Base-by-base conservation (phyloP, 2,888 invertebrate genomes). In the Sinodicranocentrus sp. region DNA sequence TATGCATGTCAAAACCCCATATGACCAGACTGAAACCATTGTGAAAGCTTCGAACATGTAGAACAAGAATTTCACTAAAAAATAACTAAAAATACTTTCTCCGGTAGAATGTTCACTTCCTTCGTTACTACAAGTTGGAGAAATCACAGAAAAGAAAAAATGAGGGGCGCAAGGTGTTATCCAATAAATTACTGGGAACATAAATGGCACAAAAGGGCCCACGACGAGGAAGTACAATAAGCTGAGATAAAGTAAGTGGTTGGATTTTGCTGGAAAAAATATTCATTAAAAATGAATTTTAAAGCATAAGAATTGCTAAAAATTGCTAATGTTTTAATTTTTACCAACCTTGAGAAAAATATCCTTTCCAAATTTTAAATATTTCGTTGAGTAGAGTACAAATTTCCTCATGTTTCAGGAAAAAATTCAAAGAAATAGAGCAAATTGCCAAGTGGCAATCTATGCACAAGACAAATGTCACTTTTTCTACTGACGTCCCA, bases 111-210 rank as follows among this genome's bases (percentile, higher is more conserved):
- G 6, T 57, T 57, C 57, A 15, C 2, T 1, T 6, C 25, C 25
- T 15, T 6, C 1, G 2, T 8, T 25, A 2, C 1, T 52, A 48
- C 71, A 71, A 17, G 6, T 54, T 17, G 23, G 10, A 2, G 73
- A 65, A 52, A 75, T 21, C 10, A 75, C 21, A 0, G 75, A 75
- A 17, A 25, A 75, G 1, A 75, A 10, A 21, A 63, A 75, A n/a
- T 52, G 52, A 5, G 65, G 75, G 0, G 65, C 28, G 23, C 75
- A 75, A 1, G 75, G 75, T 0, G 21, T 33, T 1, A 65, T 6
- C 75, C 75, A 75, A 21, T 52, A 75, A 0, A 54, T 26, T n/a
- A 65, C 13, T 6, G 65, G 25, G 0, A 61, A n/a, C 6, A 25
- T 17, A 17, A 73, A 25, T 1, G 61, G 44, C 6, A 73, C 6